phyloP scores from a whole-genome alignment of 2,797 vertebrate species.

The Nyctalus aviator region DNA sequence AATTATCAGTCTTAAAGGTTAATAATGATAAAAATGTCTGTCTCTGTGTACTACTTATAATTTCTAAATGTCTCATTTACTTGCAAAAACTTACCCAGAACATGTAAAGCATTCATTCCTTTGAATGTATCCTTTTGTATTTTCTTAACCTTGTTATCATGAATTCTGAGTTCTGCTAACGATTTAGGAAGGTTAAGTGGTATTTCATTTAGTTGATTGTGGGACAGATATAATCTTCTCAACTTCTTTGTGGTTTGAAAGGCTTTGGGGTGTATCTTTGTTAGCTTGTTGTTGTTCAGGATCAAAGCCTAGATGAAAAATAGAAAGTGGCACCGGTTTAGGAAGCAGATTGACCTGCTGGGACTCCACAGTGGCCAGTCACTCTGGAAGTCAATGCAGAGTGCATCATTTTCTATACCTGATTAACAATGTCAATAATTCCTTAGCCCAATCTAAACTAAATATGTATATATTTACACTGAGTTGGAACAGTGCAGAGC shows the following conservation, averaged over 20 bases:
- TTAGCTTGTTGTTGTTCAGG: slow-evolving; percentile 96
- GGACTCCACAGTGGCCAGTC: not conserved
- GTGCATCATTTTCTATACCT: slow-evolving; percentile 5
- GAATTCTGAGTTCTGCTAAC: slow-evolving; percentile 95
- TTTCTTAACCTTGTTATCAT: slow-evolving; percentile 95
- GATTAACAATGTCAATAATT: not conserved
- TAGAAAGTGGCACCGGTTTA: slow-evolving; percentile 36
- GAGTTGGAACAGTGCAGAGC: slow-evolving; percentile 2
- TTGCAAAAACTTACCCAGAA: slow-evolving; percentile 91
- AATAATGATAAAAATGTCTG: not conserved
- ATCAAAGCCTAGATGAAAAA: slow-evolving; percentile 92
- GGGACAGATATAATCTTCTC: slow-evolving; percentile 95
- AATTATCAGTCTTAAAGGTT: slow-evolving; percentile 37
- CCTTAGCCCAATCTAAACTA: not conserved
- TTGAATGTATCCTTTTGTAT: slow-evolving; percentile 94
- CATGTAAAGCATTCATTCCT: slow-evolving; percentile 95
- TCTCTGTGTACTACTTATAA: slow-evolving; percentile 19
- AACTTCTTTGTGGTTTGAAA: slow-evolving; percentile 93
- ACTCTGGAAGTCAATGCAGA: not conserved
- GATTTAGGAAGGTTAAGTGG: slow-evolving; percentile 95
- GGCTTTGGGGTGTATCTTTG: slow-evolving; percentile 96
- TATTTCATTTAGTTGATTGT: slow-evolving; percentile 95
- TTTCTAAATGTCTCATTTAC: slow-evolving; percentile 52
- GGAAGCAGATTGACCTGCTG: not conserved
- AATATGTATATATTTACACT: not conserved